Evolutionary conservation across 1,140 invertebrate species (phyloP).

Genomic region (Meloidogyne exigua): DNA sequence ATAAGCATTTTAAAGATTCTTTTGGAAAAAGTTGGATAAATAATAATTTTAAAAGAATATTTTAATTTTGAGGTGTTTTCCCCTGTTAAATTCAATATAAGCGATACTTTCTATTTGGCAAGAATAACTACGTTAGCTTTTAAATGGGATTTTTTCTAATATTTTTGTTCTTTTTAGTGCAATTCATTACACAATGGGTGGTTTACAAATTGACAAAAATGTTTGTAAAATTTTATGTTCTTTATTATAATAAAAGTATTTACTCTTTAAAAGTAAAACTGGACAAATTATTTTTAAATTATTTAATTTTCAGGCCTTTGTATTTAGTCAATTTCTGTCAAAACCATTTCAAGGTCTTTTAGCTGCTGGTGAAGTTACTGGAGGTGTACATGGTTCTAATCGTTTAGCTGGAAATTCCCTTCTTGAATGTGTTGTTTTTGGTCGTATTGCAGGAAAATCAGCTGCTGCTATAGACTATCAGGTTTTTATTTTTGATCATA

Average conservation of each 20-base stretch:
- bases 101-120: constrained; percentile 58
- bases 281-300: not conserved
- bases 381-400: constrained; percentile 64
- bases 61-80: constrained; percentile 40
- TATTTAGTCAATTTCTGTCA: constrained; percentile 57
- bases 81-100: constrained; percentile 50
- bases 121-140: constrained; percentile 53
- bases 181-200: constrained; percentile 65
- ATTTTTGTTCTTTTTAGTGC: constrained; percentile 29
- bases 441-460: constrained; percentile 60
- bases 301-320: constrained; percentile 33
- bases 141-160: not conserved
- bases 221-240: constrained; percentile 11
- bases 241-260: no score
- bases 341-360: constrained; percentile 59
- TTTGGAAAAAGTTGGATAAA: constrained; percentile 52
- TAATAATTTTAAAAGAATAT: not conserved
- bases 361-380: constrained; percentile 64
- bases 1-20: constrained; percentile 43
- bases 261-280: no score
- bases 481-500: not conserved
- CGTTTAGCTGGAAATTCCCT: constrained; percentile 64
- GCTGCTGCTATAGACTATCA: constrained; percentile 53
- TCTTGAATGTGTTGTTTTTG: constrained; percentile 64
- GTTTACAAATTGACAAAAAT: constrained; percentile 59